Conservation (phyloP, 2,797 vertebrate species). For the Chloroceryle amazona region DNA sequence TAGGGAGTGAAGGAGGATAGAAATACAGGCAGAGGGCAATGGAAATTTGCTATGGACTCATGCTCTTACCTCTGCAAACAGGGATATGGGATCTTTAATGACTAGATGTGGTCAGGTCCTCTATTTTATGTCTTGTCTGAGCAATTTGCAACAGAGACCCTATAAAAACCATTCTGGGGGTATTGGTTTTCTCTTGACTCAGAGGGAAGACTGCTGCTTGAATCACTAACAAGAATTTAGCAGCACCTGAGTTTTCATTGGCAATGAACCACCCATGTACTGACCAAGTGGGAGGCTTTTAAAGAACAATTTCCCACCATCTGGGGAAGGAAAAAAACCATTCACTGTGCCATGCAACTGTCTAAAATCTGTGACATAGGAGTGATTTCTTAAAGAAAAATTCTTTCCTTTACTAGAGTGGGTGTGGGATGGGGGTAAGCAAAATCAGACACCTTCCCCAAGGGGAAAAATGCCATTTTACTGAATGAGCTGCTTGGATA, state of each 20-base stretch:
- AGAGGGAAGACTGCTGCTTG: conserved; percentile 39
- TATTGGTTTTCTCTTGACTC: conserved; percentile 65
- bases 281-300: conserved; percentile 43
- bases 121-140: conserved; percentile 22
- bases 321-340: not conserved
- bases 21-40: not conserved
- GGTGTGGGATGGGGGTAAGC: not conserved
- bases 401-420: not conserved
- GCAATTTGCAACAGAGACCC: not conserved
- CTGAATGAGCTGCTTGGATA: not conserved
- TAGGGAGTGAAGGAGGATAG: not conserved
- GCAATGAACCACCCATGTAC: not conserved
- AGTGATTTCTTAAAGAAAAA: not conserved
- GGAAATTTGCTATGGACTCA: not conserved
- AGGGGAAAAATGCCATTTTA: not conserved
- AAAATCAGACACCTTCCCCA: not conserved
- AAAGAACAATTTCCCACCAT: conserved; percentile 45
- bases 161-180: not conserved
- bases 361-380: not conserved
- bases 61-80: not conserved
- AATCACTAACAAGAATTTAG: not conserved
- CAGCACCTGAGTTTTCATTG: conserved; percentile 70
- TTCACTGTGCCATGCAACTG: not conserved
- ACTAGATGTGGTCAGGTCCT: not conserved
- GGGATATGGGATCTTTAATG: not conserved